Percentiles rank a stretch among this genome's conserved stretches.
phyloP scores from a whole-genome alignment of 2,888 invertebrate species.

The Leptinotarsa tumamoca region DNA sequence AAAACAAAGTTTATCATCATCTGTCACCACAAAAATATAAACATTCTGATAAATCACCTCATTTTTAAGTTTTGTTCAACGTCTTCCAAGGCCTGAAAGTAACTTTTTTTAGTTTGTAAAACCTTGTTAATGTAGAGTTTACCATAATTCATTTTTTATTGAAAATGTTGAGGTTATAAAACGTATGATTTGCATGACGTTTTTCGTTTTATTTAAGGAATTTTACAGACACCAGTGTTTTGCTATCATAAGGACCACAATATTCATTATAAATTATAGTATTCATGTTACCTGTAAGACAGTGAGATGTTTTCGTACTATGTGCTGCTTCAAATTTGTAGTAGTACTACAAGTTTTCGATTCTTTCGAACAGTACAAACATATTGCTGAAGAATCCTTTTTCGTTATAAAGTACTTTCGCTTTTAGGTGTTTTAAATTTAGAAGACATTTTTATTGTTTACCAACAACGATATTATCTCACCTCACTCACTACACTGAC shows the following conservation, averaged over 20 bases:
- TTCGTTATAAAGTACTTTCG: neutral
- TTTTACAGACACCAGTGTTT: neutral
- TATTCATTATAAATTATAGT: neutral
- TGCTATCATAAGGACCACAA: neutral
- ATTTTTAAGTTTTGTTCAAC: neutral
- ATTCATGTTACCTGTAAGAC: neutral
- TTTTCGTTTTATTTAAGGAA: neutral
- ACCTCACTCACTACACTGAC: neutral
- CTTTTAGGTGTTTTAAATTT: neutral
- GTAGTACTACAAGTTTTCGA: constrained; percentile 3
- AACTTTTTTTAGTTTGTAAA: neutral
- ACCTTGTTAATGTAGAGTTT: neutral
- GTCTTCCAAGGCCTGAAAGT: neutral
- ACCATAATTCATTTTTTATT: neutral
- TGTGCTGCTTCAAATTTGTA: neutral
- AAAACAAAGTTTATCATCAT: no score
- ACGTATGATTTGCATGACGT: neutral
- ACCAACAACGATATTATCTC: neutral
- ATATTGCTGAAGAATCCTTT: neutral
- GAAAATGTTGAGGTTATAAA: neutral
- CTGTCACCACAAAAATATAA: neutral
- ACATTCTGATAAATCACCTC: neutral
- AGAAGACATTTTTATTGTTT: neutral
- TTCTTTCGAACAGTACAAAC: constrained; percentile 14
- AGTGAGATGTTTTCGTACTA: neutral